A percentile compares a stretch with the other conserved stretches of the same genome.
Conservation (phyloP, 2,888 invertebrate genomes). For the Pyrrhia umbra region DNA sequence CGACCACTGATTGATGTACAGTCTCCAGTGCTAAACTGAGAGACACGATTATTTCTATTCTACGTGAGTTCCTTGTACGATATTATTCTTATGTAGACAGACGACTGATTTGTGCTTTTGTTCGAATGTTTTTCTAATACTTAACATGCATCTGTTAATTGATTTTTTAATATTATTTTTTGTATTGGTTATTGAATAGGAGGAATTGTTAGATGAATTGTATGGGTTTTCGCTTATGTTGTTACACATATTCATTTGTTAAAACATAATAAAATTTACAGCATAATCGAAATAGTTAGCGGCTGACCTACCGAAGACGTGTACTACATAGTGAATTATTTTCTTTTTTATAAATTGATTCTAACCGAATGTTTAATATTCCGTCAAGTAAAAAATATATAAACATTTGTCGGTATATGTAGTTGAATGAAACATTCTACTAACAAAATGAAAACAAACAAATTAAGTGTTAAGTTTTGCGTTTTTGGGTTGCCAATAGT, state of each 20-base stretch:
- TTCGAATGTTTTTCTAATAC: constrained; percentile 1
- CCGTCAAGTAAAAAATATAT: too few species aligned
- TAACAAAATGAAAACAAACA: constrained; percentile 3
- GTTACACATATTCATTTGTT: too few species aligned
- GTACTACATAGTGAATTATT: too few species aligned
- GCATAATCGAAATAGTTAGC: too few species aligned
- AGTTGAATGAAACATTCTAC: too few species aligned
- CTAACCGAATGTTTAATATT: too few species aligned
- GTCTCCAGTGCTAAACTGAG: constrained; percentile 47
- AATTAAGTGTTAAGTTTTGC: too few species aligned
- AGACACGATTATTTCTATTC: constrained; percentile 50
- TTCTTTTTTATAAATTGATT: too few species aligned
- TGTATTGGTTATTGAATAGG: not conserved
- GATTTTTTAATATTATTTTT: constrained; percentile 12
- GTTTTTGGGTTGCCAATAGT: too few species aligned
- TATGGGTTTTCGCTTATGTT: not conserved
- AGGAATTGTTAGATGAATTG: not conserved
- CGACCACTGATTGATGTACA: constrained; percentile 54
- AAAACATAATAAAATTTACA: too few species aligned
- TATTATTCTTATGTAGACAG: not conserved
- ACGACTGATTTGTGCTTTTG: constrained; percentile 6
- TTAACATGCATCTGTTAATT: constrained; percentile 30
- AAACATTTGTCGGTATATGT: too few species aligned
- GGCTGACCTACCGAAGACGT: too few species aligned
- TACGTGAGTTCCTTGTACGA: constrained; percentile 36